Percentiles rank a stretch among this genome's conserved stretches.
Evolutionary conservation across 2,113 vertebrate genomes (phyloP).

Genomic region (Herpetotheres cachinnans): DNA sequence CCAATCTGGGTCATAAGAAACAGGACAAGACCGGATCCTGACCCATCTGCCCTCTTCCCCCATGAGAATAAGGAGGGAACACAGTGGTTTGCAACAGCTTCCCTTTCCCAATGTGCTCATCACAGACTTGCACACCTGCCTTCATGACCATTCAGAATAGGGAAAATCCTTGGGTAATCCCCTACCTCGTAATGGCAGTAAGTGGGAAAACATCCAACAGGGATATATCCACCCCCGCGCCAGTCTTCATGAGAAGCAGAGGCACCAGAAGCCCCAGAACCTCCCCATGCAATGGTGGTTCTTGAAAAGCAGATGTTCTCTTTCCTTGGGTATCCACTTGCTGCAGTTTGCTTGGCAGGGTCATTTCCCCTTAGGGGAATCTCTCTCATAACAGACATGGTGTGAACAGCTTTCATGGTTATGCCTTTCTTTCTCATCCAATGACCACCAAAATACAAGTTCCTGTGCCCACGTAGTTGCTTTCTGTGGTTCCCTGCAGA

Average conservation of each 20-base stretch:
- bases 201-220: background rate
- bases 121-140: background rate
- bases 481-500: background rate
- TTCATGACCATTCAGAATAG: background rate
- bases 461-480: background rate
- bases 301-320: background rate
- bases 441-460: background rate
- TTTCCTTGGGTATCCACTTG: background rate
- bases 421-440: background rate
- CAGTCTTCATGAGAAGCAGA: background rate
- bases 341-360: background rate
- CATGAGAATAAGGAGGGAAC: background rate
- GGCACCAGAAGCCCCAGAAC: background rate
- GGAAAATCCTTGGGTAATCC: conserved; percentile 16
- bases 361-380: background rate
- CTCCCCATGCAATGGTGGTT: background rate
- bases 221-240: background rate
- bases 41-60: background rate
- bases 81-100: background rate
- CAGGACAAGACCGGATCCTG: background rate
- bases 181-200: background rate
- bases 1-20: background rate
- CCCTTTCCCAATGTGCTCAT: background rate
- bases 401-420: background rate
- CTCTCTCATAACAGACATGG: background rate